Base-by-base conservation (phyloP, 2,888 invertebrate genomes). In the Eubasilissa splendida region DNA sequence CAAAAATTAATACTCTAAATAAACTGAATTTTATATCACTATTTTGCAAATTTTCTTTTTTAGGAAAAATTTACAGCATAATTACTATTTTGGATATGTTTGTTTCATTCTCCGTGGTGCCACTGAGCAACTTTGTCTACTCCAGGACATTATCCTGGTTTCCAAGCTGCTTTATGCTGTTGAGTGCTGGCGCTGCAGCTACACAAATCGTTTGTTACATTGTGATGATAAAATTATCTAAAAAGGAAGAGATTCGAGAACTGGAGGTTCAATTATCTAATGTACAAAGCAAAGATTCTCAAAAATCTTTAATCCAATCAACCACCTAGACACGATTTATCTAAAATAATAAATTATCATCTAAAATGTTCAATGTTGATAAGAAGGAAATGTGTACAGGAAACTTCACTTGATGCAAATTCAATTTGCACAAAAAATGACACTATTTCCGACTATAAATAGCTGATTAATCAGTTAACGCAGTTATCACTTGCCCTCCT, bases 61-160 rank as follows among this genome's bases (percentile, higher is more conserved):
- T 88, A 90, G 90, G 80, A 12, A 76, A 80, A 42, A 76, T 80
- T 12, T 75, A 80, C 76, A 75, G 76, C 33, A 59, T 80, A 11
- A 68, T 75, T 10, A 50, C 80, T 11, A 75, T 80, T 9, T 58
- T 80, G 54, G 80, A 80, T 42, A 80, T 66, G 76, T 52, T 75
- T 11, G 22, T 68, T 33, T 63, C 14, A 12, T 68, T 75, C 53
- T 5, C 68, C 4, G 60, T 65, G 0, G 14, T 75, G 10, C 79
- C 79, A 22, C 11, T 79, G 52, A 75, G 74, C 53, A 79, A 79
- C 59, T 79, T 12, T 14, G 52, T 79, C 3, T 79, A 79, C 52
- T 79, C 79, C n/a, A 50, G 53, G 14, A 79, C 79, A 14, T 14
- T 79, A 31, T 31, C 50, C n/a, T 50, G 53, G 66, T 79, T 75